These are phyloP conservation scores for Callyntrura guangdongensis DNA, from an alignment of 2,888 invertebrate genomes.

Conservation along the genomic window DNA sequence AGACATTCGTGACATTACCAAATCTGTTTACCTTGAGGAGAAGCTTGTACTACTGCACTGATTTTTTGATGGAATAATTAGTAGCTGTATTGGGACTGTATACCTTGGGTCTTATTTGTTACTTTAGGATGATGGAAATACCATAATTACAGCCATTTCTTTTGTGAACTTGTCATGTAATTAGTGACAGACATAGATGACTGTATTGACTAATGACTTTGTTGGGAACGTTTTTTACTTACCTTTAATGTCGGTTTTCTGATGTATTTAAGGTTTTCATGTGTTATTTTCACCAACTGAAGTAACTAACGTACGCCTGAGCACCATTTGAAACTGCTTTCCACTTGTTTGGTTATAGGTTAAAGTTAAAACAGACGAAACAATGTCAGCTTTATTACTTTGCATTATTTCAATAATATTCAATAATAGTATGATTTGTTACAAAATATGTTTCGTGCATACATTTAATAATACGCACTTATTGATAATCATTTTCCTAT, in stretches of 20 bases:
- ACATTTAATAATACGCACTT: slow-evolving; percentile 1
- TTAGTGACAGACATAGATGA: no score
- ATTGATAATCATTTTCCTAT: slow-evolving; percentile 1
- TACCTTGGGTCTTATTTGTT: no score
- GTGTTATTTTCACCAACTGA: not conserved
- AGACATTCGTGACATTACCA: no score
- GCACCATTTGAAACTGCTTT: not conserved
- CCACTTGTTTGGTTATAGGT: not conserved
- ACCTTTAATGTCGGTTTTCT: not conserved
- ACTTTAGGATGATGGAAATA: no score
- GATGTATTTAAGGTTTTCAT: not conserved
- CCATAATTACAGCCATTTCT: no score
- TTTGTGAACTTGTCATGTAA: no score
- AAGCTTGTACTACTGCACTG: not conserved
- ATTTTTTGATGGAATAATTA: not conserved
- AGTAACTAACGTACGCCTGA: not conserved
- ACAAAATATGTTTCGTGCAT: slow-evolving; percentile 45
- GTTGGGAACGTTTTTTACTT: not conserved
- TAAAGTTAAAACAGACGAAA: slow-evolving; percentile 39
- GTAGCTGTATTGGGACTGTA: not conserved
- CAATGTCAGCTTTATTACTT: slow-evolving; percentile 33
- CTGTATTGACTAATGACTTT: not conserved
- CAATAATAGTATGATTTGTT: slow-evolving; percentile 43
- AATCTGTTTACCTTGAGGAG: not conserved
- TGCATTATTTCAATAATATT: slow-evolving; percentile 31